phyloP scores from a whole-genome alignment of 1,140 invertebrate genomes.

The Marisa cornuarietis region DNA sequence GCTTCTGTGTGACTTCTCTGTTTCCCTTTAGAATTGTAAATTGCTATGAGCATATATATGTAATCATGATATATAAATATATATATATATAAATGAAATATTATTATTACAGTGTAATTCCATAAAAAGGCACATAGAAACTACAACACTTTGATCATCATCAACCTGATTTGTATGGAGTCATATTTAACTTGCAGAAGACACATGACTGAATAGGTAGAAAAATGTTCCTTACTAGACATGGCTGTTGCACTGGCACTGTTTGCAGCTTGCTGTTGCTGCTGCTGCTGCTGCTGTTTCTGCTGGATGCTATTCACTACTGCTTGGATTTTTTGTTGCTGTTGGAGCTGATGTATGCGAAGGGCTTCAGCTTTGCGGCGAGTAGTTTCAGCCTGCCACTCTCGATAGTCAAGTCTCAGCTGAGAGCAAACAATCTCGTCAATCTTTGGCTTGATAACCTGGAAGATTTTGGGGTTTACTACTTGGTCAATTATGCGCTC shows the following conservation, averaged over 20 bases:
- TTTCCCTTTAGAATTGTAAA: too few relatives aligned
- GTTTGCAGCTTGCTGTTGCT: conserved; percentile 1
- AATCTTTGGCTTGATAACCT: conserved; percentile 87
- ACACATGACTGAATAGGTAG: too few relatives aligned
- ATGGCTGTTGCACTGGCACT: conserved; percentile 2
- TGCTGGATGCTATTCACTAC: conserved; percentile 15
- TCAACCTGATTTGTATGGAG: too few relatives aligned
- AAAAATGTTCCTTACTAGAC: background rate
- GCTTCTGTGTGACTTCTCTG: too few relatives aligned
- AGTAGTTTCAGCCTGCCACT: conserved; percentile 49
- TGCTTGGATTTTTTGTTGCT: conserved; percentile 33
- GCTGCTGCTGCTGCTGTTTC: conserved; percentile 10
- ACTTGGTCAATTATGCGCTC: conserved; percentile 95
- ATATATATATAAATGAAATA: too few relatives aligned
- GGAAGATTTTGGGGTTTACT: conserved; percentile 89
- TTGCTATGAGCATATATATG: too few relatives aligned
- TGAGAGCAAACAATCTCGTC: conserved; percentile 89
- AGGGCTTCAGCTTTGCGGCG: conserved; percentile 29
- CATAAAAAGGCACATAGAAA: too few relatives aligned
- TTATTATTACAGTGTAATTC: too few relatives aligned
- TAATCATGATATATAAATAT: too few relatives aligned
- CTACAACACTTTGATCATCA: too few relatives aligned
- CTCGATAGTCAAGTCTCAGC: conserved; percentile 76
- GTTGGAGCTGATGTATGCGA: conserved; percentile 31
- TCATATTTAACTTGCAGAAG: too few relatives aligned